Conservation (phyloP, 2,888 invertebrate genomes). For the Encarsia formosa region DNA sequence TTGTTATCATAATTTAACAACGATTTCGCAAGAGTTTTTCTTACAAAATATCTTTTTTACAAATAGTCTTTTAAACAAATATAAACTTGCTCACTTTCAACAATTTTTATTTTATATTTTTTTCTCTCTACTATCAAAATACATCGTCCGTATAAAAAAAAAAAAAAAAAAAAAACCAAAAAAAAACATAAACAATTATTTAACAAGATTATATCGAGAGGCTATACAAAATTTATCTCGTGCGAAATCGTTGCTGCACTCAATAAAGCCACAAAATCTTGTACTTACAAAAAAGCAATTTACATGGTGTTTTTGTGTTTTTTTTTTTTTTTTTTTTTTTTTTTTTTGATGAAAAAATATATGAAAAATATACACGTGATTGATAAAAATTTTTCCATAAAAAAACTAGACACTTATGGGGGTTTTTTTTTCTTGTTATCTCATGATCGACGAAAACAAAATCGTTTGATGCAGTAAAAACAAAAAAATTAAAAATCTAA, state of each 20-base stretch:
- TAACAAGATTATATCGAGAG: no score
- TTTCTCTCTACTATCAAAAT: slow-evolving; percentile 22
- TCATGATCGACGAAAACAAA: slow-evolving; percentile 9
- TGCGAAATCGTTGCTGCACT: no score
- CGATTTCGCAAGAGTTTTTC: slow-evolving; percentile 19
- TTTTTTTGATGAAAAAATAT: background rate
- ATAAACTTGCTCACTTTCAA: slow-evolving; percentile 16
- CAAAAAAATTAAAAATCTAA: slow-evolving; percentile 24
- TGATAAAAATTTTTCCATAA: background rate
- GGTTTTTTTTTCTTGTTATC: background rate
- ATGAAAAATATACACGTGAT: slow-evolving; percentile 4
- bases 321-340: no score
- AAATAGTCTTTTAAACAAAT: slow-evolving; percentile 13
- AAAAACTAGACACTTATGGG: background rate
- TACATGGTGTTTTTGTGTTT: no score
- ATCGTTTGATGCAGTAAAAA: no score
- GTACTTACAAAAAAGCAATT: no score
- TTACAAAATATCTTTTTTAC: background rate
- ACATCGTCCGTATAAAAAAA: slow-evolving; percentile 15
- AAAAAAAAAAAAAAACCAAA: slow-evolving; percentile 27
- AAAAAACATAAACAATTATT: slow-evolving; percentile 12
- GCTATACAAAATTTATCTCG: no score
- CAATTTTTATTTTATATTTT: slow-evolving; percentile 23
- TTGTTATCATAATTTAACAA: slow-evolving; percentile 11
- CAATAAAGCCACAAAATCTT: no score